A percentile compares a stretch with the other conserved stretches of the same genome.
Conservation (phyloP, 2,113 vertebrate genomes). For the Pollachius pollachius region DNA sequence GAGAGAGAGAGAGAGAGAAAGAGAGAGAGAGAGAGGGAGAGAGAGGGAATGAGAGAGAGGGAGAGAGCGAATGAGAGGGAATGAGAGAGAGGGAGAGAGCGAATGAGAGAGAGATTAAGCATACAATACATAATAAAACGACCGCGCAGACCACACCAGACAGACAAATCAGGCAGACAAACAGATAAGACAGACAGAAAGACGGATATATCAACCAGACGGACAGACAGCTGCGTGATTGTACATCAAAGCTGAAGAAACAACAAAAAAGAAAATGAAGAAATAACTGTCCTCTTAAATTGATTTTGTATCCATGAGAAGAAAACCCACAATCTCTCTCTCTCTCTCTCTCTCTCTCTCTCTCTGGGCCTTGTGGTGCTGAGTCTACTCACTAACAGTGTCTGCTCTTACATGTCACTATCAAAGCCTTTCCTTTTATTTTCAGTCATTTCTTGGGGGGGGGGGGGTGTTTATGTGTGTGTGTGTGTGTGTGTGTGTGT, state of each 20-base stretch:
- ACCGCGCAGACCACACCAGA: constrained; percentile 15
- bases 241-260: constrained; percentile 65
- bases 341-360: constrained; percentile 10
- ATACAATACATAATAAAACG: no score
- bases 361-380: constrained; percentile 59
- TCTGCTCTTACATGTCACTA: constrained; percentile 66
- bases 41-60: constrained; percentile 21
- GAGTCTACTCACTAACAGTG: constrained; percentile 69
- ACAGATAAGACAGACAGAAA: neutral
- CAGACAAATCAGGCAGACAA: neutral
- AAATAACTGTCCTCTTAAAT: constrained; percentile 71
- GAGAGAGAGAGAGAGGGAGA: constrained; percentile 19
- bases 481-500: no score
- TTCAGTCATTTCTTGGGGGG: constrained; percentile 13
- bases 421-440: constrained; percentile 52
- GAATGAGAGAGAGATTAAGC: constrained; percentile 34
- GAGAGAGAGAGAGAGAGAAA: constrained; percentile 1
- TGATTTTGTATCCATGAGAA: constrained; percentile 73
- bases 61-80: constrained; percentile 1
- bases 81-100: constrained; percentile 21
- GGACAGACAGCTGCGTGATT: constrained; percentile 65
- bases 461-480: no score
- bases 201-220: constrained; percentile 33
- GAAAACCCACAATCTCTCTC: constrained; percentile 58
- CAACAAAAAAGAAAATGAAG: constrained; percentile 27